Evolutionary conservation across 2,113 vertebrate genomes (phyloP).

Genomic region (Salvelinus alpinus): DNA sequence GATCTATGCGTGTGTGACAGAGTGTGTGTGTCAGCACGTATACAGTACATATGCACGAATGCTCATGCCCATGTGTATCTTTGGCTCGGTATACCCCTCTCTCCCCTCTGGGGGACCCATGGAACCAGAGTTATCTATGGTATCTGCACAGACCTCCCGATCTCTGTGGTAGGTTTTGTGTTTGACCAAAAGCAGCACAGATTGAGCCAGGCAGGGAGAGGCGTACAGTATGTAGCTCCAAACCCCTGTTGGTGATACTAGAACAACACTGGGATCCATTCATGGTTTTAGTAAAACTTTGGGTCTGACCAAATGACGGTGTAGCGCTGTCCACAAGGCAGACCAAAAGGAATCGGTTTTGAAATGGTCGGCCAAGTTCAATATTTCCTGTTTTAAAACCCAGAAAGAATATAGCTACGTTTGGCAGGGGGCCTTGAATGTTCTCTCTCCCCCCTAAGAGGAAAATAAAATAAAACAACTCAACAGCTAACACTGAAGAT

Average conservation of each 20-base stretch:
- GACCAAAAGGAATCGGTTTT: conserved; percentile 1
- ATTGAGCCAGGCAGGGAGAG: conserved; percentile 18
- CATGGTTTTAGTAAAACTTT: too few relatives aligned
- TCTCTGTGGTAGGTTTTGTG: not conserved
- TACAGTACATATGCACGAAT: not conserved
- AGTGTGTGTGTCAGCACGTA: not conserved
- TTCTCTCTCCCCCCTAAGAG: too few relatives aligned
- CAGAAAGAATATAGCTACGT: not conserved
- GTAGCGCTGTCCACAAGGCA: conserved; percentile 7
- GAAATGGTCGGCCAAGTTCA: not conserved
- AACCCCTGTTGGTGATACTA: conserved; percentile 53
- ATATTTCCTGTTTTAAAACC: not conserved
- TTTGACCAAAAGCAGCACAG: conserved; percentile 56
- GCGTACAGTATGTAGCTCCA: conserved; percentile 33
- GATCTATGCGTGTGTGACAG: not conserved
- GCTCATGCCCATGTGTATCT: not conserved
- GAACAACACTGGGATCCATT: too few relatives aligned
- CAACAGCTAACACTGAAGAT: too few relatives aligned
- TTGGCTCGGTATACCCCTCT: too few relatives aligned
- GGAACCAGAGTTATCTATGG: conserved; percentile 36
- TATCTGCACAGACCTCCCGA: conserved; percentile 29
- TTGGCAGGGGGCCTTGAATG: not conserved
- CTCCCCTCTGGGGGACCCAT: not conserved
- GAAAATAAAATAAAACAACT: too few relatives aligned
- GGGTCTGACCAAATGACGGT: too few relatives aligned